Percentiles rank a stretch among this genome's conserved stretches.
These are phyloP conservation scores for Caligus rogercresseyi DNA, from an alignment of 1,140 invertebrate species.

Conservation along the genomic window DNA sequence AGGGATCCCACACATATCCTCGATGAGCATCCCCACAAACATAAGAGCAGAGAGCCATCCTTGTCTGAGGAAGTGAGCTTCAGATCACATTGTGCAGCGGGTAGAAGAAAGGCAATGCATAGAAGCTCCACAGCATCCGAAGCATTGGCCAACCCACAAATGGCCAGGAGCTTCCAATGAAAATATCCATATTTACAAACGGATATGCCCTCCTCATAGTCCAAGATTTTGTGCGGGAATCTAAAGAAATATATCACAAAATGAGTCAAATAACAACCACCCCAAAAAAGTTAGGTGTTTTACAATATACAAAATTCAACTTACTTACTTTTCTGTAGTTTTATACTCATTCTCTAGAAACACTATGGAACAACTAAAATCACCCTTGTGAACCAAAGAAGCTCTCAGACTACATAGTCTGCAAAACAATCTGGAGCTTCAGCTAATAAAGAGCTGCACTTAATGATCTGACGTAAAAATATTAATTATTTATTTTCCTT, in stretches of 20 bases:
- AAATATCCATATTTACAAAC: slow-evolving; percentile 63
- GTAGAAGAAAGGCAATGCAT: slow-evolving; percentile 80
- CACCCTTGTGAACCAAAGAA: too few relatives aligned
- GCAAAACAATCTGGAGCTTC: too few relatives aligned
- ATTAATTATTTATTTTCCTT: too few relatives aligned
- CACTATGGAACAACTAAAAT: too few relatives aligned
- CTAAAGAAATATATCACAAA: neutral
- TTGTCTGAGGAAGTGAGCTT: slow-evolving; percentile 64
- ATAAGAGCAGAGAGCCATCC: slow-evolving; percentile 35
- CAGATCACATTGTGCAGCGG: slow-evolving; percentile 77
- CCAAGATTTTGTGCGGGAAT: neutral
- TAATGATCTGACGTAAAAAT: too few relatives aligned
- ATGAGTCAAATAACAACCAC: too few relatives aligned
- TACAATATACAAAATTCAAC: too few relatives aligned
- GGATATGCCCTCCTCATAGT: neutral
- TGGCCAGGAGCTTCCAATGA: slow-evolving; percentile 64
- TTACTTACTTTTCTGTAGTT: too few relatives aligned
- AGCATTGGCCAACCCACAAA: slow-evolving; percentile 80
- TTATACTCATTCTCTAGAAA: too few relatives aligned
- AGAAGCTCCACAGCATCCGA: slow-evolving; percentile 90
- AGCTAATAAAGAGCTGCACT: too few relatives aligned
- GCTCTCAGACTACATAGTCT: too few relatives aligned
- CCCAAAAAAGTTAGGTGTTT: too few relatives aligned
- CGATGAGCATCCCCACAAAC: slow-evolving; percentile 35
- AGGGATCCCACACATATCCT: slow-evolving; percentile 34